phyloP scores from a whole-genome alignment of 2,888 invertebrate species.

The Exocentrus adspersus region DNA sequence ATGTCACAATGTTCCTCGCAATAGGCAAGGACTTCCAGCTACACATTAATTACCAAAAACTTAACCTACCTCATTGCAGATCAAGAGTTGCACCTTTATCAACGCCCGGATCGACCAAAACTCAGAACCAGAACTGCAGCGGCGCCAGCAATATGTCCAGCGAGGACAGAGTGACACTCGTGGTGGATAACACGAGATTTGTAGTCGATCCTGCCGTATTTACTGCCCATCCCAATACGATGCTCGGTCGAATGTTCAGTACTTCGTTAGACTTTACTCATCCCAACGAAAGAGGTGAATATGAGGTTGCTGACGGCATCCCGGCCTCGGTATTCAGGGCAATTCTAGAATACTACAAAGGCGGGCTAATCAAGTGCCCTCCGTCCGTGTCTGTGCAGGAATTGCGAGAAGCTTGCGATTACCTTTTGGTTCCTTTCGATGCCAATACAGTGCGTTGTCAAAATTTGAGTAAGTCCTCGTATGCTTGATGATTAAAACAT shows the following conservation, averaged over 20 bases:
- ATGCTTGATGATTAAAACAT: too few species aligned
- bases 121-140: not conserved
- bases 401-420: conserved; percentile 97
- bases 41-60: not conserved
- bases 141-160: conserved; percentile 50
- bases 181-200: conserved; percentile 95
- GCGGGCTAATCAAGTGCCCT: conserved; percentile 92
- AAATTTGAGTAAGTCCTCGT: conserved; percentile 86
- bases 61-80: conserved; percentile 33
- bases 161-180: conserved; percentile 86
- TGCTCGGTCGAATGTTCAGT: conserved; percentile 99
- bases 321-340: conserved; percentile 95
- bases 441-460: conserved; percentile 95
- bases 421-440: conserved; percentile 96
- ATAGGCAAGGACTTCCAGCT: conserved; percentile 58
- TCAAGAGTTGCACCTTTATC: conserved; percentile 39
- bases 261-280: conserved; percentile 91
- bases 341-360: conserved; percentile 93
- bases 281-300: conserved; percentile 96
- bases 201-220: conserved; percentile 93
- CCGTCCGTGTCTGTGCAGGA: conserved; percentile 96
- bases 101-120: conserved; percentile 16
- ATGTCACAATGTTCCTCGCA: conserved; percentile 63
- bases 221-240: conserved; percentile 95
- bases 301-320: conserved; percentile 95